A percentile compares a stretch with the other conserved stretches of the same genome.
Conservation (phyloP, 1,140 invertebrate genomes). For the Magallana angulata region DNA sequence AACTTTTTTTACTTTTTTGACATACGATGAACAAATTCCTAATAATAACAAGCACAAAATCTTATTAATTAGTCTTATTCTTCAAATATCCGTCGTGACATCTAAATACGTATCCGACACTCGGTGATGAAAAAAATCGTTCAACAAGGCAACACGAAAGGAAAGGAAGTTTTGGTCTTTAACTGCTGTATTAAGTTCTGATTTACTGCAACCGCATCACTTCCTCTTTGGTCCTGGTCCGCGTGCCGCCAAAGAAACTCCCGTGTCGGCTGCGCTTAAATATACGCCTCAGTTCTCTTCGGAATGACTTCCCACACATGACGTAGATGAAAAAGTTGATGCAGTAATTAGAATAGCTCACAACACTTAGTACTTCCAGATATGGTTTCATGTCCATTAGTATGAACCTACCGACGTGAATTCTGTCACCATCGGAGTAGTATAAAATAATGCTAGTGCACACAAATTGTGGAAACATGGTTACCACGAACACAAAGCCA, state of each 20-base stretch:
- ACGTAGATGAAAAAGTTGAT: conserved; percentile 76
- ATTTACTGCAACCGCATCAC: conserved; percentile 29
- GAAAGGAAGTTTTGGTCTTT: too few relatives aligned
- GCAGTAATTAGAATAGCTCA: conserved; percentile 72
- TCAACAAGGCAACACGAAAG: too few relatives aligned
- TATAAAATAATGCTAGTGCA: conserved; percentile 63
- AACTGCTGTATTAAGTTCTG: too few relatives aligned
- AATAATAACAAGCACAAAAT: too few relatives aligned
- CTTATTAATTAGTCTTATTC: too few relatives aligned
- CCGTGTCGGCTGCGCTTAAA: conserved; percentile 58
- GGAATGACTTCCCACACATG: conserved; percentile 71
- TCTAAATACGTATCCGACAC: too few relatives aligned
- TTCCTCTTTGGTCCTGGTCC: conserved; percentile 49
- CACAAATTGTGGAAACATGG: conserved; percentile 69
- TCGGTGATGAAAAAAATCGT: too few relatives aligned
- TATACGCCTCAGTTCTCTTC: conserved; percentile 69
- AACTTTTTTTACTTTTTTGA: too few relatives aligned
- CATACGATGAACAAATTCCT: too few relatives aligned
- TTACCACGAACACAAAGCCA: conserved; percentile 71
- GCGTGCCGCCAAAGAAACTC: conserved; percentile 43
- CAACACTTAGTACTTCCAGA: conserved; percentile 59
- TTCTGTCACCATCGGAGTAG: neutral
- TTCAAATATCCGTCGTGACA: too few relatives aligned
- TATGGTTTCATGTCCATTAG: conserved; percentile 61
- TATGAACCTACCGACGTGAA: conserved; percentile 10